Percentiles rank a stretch among this genome's conserved stretches.
Evolutionary conservation across 2,797 vertebrate genomes (phyloP).

Genomic region (Epinephelus malabaricus): DNA sequence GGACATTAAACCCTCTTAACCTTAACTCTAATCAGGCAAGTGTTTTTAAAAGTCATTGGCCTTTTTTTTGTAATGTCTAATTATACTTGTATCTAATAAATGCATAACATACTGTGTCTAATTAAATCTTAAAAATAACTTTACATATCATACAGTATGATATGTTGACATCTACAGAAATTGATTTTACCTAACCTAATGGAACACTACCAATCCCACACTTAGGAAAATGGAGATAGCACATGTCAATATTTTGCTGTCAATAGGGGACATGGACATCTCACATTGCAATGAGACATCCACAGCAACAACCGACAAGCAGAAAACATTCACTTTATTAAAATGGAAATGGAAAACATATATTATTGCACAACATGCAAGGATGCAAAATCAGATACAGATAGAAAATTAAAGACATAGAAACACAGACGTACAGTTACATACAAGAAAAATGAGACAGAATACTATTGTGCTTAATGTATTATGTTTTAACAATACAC

Average conservation of each 20-base stretch:
- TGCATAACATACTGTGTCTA: constrained; percentile 4
- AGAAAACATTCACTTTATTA: constrained; percentile 81
- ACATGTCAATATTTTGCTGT: constrained; percentile 62
- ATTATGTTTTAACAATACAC: constrained; percentile 31
- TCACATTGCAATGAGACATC: constrained; percentile 73
- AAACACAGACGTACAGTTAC: constrained; percentile 53
- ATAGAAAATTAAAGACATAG: constrained; percentile 57
- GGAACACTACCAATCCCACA: constrained; percentile 65
- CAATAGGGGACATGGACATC: constrained; percentile 66
- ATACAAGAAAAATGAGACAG: constrained; percentile 59
- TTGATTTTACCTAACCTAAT: constrained; percentile 37
- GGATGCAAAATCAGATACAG: constrained; percentile 77
- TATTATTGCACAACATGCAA: constrained; percentile 80
- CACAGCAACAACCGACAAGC: constrained; percentile 73
- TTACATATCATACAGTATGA: neutral
- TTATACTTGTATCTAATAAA: constrained; percentile 17
- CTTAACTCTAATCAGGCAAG: constrained; percentile 3
- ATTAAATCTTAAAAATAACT: constrained; percentile 1
- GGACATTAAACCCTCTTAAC: constrained; percentile 15
- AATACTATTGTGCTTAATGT: constrained; percentile 29
- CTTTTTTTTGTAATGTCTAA: constrained; percentile 7
- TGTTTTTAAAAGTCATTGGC: constrained; percentile 8
- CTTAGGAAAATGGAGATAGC: constrained; percentile 45
- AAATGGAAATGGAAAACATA: constrained; percentile 74
- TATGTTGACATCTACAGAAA: constrained; percentile 3